Percentiles rank a stretch among this genome's conserved stretches.
Conservation (phyloP, 2,797 vertebrate genomes). For the Anguilla marmorata region DNA sequence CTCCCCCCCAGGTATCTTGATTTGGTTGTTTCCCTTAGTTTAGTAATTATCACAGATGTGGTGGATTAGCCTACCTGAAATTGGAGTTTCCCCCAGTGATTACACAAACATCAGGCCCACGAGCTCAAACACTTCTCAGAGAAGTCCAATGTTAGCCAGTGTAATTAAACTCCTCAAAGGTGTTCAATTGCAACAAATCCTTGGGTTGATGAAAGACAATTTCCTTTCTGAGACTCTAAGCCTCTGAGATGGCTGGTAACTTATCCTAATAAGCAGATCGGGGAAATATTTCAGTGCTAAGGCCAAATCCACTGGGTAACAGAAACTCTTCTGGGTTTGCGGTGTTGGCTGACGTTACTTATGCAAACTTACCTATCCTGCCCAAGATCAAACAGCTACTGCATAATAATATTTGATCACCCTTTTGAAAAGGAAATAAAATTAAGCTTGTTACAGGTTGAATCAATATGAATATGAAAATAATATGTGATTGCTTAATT, state of each 20-base stretch:
- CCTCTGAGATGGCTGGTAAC: background rate
- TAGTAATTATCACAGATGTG: slow-evolving; percentile 9
- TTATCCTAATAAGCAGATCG: background rate
- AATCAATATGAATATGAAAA: background rate
- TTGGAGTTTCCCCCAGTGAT: background rate
- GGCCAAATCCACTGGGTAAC: background rate
- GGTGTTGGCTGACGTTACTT: background rate
- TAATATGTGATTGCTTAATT: background rate
- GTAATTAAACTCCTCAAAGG: background rate
- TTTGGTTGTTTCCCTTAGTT: background rate
- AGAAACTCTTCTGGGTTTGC: background rate
- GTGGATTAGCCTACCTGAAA: slow-evolving; percentile 4
- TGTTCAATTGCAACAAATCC: background rate
- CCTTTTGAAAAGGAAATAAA: background rate
- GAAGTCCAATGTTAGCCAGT: background rate
- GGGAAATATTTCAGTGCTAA: background rate
- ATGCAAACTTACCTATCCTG: background rate
- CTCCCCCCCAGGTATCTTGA: background rate
- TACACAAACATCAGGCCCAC: background rate
- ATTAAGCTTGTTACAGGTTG: background rate
- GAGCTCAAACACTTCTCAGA: background rate
- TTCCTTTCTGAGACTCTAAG: slow-evolving; percentile 11
- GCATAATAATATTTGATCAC: background rate
- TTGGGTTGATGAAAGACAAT: background rate
- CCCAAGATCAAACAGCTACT: background rate